A percentile compares a stretch with the other conserved stretches of the same genome.
These are phyloP conservation scores for Orchesella flavescens DNA, from an alignment of 2,888 invertebrate species.

Conservation along the genomic window DNA sequence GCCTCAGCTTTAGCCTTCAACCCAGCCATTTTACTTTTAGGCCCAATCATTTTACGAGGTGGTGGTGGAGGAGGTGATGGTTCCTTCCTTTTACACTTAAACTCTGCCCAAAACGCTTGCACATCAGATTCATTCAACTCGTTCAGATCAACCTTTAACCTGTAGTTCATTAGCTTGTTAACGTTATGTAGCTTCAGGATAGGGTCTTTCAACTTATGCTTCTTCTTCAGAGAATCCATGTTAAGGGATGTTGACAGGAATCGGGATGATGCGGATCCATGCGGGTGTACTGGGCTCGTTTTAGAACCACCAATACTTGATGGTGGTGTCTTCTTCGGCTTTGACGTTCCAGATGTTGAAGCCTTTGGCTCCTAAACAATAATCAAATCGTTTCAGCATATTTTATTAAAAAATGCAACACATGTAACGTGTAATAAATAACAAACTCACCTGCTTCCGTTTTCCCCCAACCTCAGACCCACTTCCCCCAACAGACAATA, in stretches of 20 bases:
- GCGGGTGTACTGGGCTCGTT: conserved; percentile 11
- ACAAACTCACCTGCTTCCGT: not conserved
- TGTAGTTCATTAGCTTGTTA: not conserved
- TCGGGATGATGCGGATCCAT: conserved; percentile 26
- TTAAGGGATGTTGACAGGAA: conserved; percentile 13
- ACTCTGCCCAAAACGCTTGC: conserved; percentile 16
- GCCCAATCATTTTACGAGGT: conserved; percentile 13
- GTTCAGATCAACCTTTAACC: not conserved
- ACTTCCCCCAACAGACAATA: conserved; percentile 1
- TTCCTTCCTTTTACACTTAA: conserved; percentile 7
- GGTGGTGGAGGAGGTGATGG: not conserved
- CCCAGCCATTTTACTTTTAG: conserved; percentile 26
- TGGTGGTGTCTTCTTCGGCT: not conserved
- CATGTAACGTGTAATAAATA: not conserved
- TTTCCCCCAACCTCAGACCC: not conserved
- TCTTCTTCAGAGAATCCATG: conserved; percentile 16
- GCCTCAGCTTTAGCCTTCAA: not conserved
- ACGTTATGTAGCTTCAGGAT: conserved; percentile 8
- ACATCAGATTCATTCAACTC: conserved; percentile 15
- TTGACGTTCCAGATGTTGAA: not conserved
- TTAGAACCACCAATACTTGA: not conserved
- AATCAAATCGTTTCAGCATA: not conserved
- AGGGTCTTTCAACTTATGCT: conserved; percentile 4
- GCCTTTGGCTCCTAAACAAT: not conserved
- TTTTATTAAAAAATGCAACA: not conserved